Conservation (phyloP, 2,888 invertebrate species). For the Electrophaes corylata region DNA sequence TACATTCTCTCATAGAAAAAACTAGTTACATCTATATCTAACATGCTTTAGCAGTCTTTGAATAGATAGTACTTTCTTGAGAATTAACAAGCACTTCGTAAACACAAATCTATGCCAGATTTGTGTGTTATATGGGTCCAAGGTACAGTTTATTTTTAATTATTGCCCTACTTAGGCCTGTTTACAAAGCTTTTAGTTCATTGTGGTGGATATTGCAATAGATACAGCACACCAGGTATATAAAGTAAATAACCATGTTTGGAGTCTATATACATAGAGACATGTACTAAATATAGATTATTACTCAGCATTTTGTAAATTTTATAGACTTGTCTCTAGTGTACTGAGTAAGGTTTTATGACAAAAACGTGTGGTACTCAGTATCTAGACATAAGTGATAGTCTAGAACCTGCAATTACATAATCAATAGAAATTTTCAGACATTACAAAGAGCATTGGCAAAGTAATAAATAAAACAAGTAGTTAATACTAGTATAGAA, state of each 20-base stretch:
- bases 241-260: background rate
- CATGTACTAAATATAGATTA: slow-evolving; percentile 11
- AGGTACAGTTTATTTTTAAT: background rate
- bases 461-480: slow-evolving; percentile 1
- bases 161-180: background rate
- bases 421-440: slow-evolving; percentile 43
- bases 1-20: too few relatives aligned
- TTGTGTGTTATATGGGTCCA: background rate
- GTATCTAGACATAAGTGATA: slow-evolving; percentile 23
- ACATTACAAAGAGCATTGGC: slow-evolving; percentile 18
- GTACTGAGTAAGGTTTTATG: background rate
- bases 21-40: too few relatives aligned
- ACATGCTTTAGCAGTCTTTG: too few relatives aligned
- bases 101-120: too few relatives aligned
- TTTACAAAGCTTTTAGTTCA: background rate
- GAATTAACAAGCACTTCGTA: too few relatives aligned
- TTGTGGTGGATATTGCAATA: background rate
- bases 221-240: background rate
- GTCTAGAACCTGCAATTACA: slow-evolving; percentile 48
- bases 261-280: background rate
- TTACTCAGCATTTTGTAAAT: slow-evolving; percentile 20
- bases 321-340: background rate
- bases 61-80: too few relatives aligned
- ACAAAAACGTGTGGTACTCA: background rate
- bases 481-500: background rate